Base-by-base conservation (phyloP, 2,888 invertebrate species). In the Azorinus chamasolen region DNA sequence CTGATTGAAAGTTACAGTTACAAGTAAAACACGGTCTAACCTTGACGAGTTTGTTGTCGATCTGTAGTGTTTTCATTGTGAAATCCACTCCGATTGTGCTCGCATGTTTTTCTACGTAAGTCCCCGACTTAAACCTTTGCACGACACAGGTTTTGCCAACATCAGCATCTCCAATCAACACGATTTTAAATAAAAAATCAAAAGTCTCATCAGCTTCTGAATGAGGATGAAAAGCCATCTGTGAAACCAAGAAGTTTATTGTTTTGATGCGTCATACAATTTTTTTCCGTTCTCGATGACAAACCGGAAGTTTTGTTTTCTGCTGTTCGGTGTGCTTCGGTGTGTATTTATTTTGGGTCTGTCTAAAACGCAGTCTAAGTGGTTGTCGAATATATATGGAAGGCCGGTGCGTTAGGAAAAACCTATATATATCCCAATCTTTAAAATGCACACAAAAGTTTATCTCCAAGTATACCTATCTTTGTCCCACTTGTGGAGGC, bases 61-160 rank as follows among this genome's bases (percentile, higher is more conserved):
- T 96, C 85, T 96, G 95, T 46, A 99, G 95, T 63, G 98, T 98
- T 95, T 98, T 98, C 98, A 98, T 99, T 77, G 98, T 98, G 94
- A 99, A 99, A 94, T 99, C 98, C 68, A 99, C 98, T 81, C 98
- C 98, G 92, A 99, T 99, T 55, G 99, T 99, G 92, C 97, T 98
- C 72, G 98, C 98, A 94, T 98, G 98, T 80, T 91, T 89, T 82
- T 99, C 98, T 84, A 98, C 96, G 92, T 97, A 99, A 88, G 97
- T 97, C 74, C 98, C 99, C 77, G 97, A 97, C 93, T 97, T 97
- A 93, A 99, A 97, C 87, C 98, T 95, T 94, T 98, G 98, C 73
- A 99, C 98, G 85, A 99, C 97, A 91, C 96, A 98, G 78, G 98
- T 98, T 95, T 98, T 98, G 32, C 98, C 93, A 2, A 93, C 92